Conservation (phyloP, 2,888 invertebrate genomes). For the Pammene fasciana region DNA sequence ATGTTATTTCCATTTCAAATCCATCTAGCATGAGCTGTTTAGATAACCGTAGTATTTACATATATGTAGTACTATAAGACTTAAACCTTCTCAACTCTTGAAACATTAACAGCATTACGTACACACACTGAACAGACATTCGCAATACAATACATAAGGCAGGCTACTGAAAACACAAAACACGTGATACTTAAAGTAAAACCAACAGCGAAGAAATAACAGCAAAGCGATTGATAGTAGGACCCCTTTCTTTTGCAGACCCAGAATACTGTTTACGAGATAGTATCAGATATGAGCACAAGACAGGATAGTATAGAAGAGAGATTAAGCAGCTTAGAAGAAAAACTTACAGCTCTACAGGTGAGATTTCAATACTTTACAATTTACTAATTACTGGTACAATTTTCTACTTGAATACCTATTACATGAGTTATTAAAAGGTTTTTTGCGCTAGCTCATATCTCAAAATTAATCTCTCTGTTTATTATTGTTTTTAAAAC, state of each 20-base stretch:
- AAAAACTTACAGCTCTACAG: constrained; percentile 93
- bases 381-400: too few species aligned
- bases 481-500: too few species aligned
- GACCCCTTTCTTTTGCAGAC: constrained; percentile 90
- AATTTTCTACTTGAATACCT: too few species aligned
- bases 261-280: constrained; percentile 98
- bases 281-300: constrained; percentile 98
- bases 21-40: constrained; percentile 37
- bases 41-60: constrained; percentile 4
- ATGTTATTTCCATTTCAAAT: constrained; percentile 34
- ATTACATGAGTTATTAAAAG: too few species aligned
- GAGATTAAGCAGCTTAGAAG: constrained; percentile 95
- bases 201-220: constrained; percentile 70
- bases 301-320: constrained; percentile 97
- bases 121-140: constrained; percentile 46
- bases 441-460: too few species aligned
- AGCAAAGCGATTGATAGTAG: constrained; percentile 82
- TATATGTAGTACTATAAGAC: constrained; percentile 26
- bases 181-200: constrained; percentile 59
- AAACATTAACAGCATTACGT: constrained; percentile 43
- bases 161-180: constrained; percentile 50
- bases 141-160: constrained; percentile 48
- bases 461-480: too few species aligned
- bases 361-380: constrained; percentile 60
- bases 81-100: constrained; percentile 44